Evolutionary conservation across 2,797 vertebrate genomes (phyloP).

Genomic region (Falco peregrinus): DNA sequence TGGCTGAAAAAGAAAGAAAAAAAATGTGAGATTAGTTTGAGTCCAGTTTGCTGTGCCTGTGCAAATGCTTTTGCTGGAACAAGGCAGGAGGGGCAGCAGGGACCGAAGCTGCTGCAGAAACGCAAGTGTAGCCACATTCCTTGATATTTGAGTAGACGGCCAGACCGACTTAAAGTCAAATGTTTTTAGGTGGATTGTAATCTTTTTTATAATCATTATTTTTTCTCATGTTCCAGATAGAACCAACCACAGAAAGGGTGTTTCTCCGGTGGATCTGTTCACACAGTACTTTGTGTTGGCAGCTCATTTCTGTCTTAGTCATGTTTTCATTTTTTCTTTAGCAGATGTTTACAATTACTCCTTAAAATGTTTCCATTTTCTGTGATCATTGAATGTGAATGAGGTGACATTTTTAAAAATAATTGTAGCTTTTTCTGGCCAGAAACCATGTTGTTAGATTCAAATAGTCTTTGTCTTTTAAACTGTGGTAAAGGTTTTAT

Average conservation of each 20-base stretch:
- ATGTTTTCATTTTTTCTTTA: conserved; percentile 19
- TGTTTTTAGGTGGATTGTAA: background rate
- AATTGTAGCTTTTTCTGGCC: conserved; percentile 56
- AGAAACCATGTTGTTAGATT: conserved; percentile 29
- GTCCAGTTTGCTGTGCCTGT: conserved; percentile 7
- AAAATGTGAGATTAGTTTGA: background rate
- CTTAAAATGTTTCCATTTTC: conserved; percentile 65
- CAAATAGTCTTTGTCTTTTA: conserved; percentile 47
- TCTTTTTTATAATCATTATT: background rate
- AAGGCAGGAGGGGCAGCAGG: conserved; percentile 42
- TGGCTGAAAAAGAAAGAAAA: conserved; percentile 13
- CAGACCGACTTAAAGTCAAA: conserved; percentile 19
- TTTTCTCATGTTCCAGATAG: background rate
- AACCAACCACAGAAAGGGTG: background rate
- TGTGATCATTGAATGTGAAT: conserved; percentile 58
- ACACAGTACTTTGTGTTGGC: conserved; percentile 31
- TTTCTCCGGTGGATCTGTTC: conserved; percentile 36
- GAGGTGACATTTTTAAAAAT: conserved; percentile 65
- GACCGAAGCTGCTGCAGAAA: conserved; percentile 47
- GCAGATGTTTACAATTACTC: conserved; percentile 68
- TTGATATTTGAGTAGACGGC: background rate
- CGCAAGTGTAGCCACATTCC: conserved; percentile 21
- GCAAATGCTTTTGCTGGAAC: conserved; percentile 33
- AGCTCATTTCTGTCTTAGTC: conserved; percentile 50
- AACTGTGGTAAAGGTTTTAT: conserved; percentile 40